phyloP scores from a whole-genome alignment of 2,888 invertebrate species.

The Theretra japonica region DNA sequence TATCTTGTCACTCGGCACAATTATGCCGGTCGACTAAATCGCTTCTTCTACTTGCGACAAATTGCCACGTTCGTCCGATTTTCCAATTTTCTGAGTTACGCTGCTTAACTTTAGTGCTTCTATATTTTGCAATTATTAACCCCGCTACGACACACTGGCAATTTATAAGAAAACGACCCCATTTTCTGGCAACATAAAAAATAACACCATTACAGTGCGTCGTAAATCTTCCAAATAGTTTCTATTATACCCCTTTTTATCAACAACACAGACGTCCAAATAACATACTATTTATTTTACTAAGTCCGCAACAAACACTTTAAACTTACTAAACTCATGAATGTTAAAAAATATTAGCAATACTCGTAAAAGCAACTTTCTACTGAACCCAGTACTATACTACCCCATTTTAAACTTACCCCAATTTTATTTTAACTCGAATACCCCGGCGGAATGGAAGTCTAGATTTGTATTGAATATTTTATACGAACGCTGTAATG shows the following conservation, averaged over 20 bases:
- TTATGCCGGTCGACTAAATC: too few species aligned
- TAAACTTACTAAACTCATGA: slow-evolving; percentile 7
- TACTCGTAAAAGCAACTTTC: slow-evolving; percentile 1
- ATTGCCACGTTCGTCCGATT: too few species aligned
- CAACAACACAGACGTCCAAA: neutral
- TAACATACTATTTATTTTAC: slow-evolving; percentile 7
- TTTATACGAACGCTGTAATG: slow-evolving; percentile 35
- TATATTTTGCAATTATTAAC: neutral
- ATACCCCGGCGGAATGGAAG: slow-evolving; percentile 18
- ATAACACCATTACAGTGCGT: slow-evolving; percentile 1
- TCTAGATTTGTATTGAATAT: slow-evolving; percentile 36
- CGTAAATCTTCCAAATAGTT: slow-evolving; percentile 3
- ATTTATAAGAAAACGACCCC: neutral
- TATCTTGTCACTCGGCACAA: too few species aligned
- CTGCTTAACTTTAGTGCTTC: neutral
- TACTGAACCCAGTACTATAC: slow-evolving; percentile 1
- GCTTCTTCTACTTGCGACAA: too few species aligned
- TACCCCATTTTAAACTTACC: slow-evolving; percentile 26
- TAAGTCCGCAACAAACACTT: slow-evolving; percentile 3
- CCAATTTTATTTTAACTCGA: slow-evolving; percentile 24
- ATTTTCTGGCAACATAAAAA: neutral
- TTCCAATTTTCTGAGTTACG: neutral
- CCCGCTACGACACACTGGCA: neutral
- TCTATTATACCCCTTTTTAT: slow-evolving; percentile 8
- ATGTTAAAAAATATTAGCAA: slow-evolving; percentile 12